A percentile compares a stretch with the other conserved stretches of the same genome.
Evolutionary conservation across 2,888 invertebrate species (phyloP).

Genomic region (Orthosia incerta): DNA sequence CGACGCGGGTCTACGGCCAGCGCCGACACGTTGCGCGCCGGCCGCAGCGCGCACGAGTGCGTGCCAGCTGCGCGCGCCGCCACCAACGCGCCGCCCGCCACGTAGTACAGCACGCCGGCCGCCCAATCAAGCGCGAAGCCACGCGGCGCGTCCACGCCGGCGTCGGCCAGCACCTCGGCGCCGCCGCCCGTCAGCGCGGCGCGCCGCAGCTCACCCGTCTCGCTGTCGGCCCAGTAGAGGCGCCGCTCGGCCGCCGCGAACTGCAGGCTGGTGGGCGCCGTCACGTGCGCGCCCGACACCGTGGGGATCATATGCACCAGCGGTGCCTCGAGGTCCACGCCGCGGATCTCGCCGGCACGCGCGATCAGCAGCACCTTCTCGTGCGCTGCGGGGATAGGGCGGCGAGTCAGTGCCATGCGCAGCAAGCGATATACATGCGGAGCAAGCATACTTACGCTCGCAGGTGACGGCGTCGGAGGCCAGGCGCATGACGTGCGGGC

Average conservation of each 20-base stretch:
- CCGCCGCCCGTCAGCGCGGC: constrained; percentile 92
- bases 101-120: constrained; percentile 94
- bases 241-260: constrained; percentile 92
- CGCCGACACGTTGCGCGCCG: constrained; percentile 91
- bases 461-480: constrained; percentile 90
- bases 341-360: constrained; percentile 94
- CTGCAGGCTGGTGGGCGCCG: constrained; percentile 93
- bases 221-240: constrained; percentile 93
- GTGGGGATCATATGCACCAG: constrained; percentile 95
- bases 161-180: constrained; percentile 91
- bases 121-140: constrained; percentile 97
- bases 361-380: constrained; percentile 95
- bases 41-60: constrained; percentile 91
- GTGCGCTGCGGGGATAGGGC: constrained; percentile 92
- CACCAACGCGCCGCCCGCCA: constrained; percentile 92
- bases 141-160: constrained; percentile 91
- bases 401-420: constrained; percentile 85
- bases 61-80: constrained; percentile 94
- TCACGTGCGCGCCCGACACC: constrained; percentile 93
- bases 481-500: constrained; percentile 96
- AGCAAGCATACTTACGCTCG: constrained; percentile 78
- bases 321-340: constrained; percentile 94
- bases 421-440: too few relatives aligned
- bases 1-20: constrained; percentile 93
- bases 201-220: constrained; percentile 93